Percentiles rank a stretch among this genome's conserved stretches.
These are phyloP conservation scores for Datnioides undecimradiatus DNA, from an alignment of 2,113 vertebrate species.

Conservation along the genomic window DNA sequence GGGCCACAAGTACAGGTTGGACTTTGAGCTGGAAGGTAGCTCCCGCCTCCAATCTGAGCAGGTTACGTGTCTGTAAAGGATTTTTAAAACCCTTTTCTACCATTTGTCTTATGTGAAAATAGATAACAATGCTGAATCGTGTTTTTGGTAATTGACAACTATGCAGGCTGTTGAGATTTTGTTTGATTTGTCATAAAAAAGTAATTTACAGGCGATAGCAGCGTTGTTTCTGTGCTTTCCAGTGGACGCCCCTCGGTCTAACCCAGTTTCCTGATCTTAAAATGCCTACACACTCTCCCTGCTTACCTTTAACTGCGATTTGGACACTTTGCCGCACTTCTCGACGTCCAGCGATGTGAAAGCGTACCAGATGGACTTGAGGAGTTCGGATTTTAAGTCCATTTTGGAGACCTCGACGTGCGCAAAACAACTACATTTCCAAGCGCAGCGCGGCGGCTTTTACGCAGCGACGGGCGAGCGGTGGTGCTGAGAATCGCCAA, in stretches of 20 bases:
- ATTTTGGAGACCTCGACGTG: constrained; percentile 60
- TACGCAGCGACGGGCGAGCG: constrained; percentile 43
- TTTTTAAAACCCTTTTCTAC: background rate
- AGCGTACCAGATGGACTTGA: constrained; percentile 86
- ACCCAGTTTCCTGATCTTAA: constrained; percentile 49
- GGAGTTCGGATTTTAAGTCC: constrained; percentile 83
- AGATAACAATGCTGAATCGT: no score
- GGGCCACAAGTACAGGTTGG: constrained; percentile 17
- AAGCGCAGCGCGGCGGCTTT: constrained; percentile 49
- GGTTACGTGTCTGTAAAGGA: background rate
- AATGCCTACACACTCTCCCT: background rate
- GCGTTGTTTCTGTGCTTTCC: background rate
- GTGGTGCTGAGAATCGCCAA: constrained; percentile 34
- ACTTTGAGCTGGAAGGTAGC: constrained; percentile 51
- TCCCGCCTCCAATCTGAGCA: background rate
- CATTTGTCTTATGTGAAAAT: constrained; percentile 19
- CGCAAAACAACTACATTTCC: constrained; percentile 62
- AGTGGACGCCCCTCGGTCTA: background rate
- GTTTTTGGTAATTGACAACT: no score
- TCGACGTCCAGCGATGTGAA: constrained; percentile 85
- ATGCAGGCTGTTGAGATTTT: background rate
- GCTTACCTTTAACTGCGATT: constrained; percentile 85
- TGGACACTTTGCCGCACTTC: constrained; percentile 84
- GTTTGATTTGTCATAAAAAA: background rate
- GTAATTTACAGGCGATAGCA: background rate